Conservation (phyloP, 1,140 invertebrate species). For the Orchestia grillus region DNA sequence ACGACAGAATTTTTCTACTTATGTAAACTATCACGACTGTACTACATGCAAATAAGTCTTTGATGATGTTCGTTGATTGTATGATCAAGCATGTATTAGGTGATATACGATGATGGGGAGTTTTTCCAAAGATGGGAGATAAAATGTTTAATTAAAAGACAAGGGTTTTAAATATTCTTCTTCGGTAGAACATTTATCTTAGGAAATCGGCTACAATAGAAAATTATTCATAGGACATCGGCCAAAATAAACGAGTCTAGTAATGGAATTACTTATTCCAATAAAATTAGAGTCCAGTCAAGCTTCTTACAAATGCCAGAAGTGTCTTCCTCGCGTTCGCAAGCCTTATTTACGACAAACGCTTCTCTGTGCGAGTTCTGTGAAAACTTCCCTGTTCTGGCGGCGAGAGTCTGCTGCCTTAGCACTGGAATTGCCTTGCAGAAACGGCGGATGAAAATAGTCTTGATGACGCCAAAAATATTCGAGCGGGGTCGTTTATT, state of each 20-base stretch:
- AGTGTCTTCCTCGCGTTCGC: background rate
- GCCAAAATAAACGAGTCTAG: background rate
- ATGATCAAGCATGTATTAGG: background rate
- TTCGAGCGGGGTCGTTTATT: background rate
- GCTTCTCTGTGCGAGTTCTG: background rate
- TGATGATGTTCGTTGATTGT: too few species aligned
- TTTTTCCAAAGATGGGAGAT: background rate
- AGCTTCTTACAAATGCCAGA: background rate
- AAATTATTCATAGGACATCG: background rate
- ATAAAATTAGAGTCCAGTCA: background rate
- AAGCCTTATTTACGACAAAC: background rate
- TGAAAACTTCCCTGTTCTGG: background rate
- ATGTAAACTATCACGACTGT: too few species aligned
- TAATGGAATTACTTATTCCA: background rate
- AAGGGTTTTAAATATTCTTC: background rate
- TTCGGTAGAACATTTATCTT: background rate
- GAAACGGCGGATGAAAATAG: background rate
- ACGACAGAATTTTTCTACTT: too few species aligned
- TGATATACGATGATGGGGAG: background rate
- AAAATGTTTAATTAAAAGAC: background rate
- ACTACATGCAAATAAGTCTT: too few species aligned
- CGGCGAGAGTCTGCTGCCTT: background rate
- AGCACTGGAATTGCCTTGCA: background rate
- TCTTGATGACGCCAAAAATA: background rate
- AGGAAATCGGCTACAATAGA: background rate